Conservation (phyloP, 2,797 vertebrate genomes). For the Enteromius unitaeniatus region DNA sequence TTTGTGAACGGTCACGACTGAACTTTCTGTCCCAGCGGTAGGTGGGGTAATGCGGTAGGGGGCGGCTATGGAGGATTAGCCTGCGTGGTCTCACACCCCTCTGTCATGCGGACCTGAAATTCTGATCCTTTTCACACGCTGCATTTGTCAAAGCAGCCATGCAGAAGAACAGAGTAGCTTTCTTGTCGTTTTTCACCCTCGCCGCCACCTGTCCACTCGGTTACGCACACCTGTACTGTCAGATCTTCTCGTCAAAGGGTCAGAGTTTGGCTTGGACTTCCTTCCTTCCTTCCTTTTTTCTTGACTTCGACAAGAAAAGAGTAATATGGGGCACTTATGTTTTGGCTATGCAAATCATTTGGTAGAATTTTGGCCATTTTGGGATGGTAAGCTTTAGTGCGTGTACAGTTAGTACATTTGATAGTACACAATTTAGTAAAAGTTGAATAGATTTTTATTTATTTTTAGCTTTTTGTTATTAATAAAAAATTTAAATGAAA, state of each 20-base stretch:
- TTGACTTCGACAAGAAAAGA: conserved; percentile 46
- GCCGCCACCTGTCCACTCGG: conserved; percentile 77
- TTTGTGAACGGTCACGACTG: conserved; percentile 33
- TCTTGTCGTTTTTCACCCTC: conserved; percentile 76
- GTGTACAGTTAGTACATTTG: no score
- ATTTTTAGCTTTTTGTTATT: background rate
- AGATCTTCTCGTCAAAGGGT: conserved; percentile 70
- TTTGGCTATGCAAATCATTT: background rate
- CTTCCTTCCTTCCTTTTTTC: no score
- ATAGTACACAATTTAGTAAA: background rate
- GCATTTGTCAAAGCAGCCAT: conserved; percentile 71
- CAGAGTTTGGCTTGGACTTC: conserved; percentile 55
- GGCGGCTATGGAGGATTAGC: conserved; percentile 57
- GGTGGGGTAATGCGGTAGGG: conserved; percentile 31
- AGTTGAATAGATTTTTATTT: background rate
- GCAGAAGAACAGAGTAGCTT: conserved; percentile 74
- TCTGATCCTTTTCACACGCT: conserved; percentile 63
- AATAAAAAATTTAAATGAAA: no score
- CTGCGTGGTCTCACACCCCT: conserved; percentile 57
- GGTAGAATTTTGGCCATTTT: background rate
- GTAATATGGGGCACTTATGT: background rate
- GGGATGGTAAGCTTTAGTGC: background rate
- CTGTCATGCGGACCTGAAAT: conserved; percentile 66
- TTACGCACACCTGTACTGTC: conserved; percentile 80
- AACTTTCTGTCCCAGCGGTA: conserved; percentile 20